These are phyloP conservation scores for Kryptopterus vitreolus DNA, from an alignment of 2,797 vertebrate species.

Conservation along the genomic window DNA sequence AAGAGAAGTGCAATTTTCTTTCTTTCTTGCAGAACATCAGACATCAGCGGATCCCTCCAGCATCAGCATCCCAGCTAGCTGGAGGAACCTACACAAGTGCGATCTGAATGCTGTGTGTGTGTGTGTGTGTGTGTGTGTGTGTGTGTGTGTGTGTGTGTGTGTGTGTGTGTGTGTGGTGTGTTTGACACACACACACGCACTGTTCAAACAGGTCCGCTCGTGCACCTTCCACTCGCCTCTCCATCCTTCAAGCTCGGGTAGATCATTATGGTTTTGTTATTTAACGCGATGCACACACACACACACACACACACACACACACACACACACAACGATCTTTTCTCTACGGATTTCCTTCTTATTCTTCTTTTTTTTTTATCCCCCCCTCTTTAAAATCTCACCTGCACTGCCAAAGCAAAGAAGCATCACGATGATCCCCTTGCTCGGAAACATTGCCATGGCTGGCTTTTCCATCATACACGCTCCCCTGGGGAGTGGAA, in stretches of 20 bases:
- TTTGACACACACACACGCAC: background rate
- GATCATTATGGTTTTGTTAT: background rate
- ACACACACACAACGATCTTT: background rate
- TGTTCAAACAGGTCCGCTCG: constrained; percentile 53
- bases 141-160: background rate
- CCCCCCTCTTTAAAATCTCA: constrained; percentile 35
- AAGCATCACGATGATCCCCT: constrained; percentile 47
- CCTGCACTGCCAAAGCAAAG: constrained; percentile 50
- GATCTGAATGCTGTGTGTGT: constrained; percentile 14
- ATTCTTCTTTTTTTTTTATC: no score
- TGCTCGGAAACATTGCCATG: constrained; percentile 46
- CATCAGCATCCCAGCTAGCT: constrained; percentile 21
- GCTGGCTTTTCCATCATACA: constrained; percentile 13
- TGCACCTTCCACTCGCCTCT: constrained; percentile 16
- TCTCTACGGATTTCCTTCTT: background rate
- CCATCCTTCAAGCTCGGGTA: background rate
- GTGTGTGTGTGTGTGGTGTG: constrained; percentile 5
- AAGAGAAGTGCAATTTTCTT: no score
- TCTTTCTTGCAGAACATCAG: background rate
- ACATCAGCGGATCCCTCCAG: background rate
- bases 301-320: no score
- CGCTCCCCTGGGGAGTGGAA: no score
- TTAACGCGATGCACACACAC: background rate
- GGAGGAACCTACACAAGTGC: background rate
- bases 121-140: background rate